Percentiles rank a stretch among this genome's conserved stretches.
Conservation (phyloP, 2,113 vertebrate species). For the Hemibagrus wyckioides region DNA sequence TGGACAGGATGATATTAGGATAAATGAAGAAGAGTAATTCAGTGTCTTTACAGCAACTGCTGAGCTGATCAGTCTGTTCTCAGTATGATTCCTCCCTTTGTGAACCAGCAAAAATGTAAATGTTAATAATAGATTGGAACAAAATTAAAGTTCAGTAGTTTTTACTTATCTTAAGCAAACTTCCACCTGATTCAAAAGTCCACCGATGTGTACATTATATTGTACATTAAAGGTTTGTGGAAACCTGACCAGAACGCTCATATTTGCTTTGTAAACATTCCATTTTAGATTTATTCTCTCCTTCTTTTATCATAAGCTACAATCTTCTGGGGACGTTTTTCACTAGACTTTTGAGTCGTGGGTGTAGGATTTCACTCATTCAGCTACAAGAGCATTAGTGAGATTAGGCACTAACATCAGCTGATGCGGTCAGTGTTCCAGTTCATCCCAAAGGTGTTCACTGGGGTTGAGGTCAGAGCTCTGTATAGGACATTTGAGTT, state of each 20-base stretch:
- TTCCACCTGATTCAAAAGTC: neutral
- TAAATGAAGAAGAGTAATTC: slow-evolving; percentile 31
- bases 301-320: neutral
- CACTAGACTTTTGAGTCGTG: neutral
- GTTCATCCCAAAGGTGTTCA: neutral
- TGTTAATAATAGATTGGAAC: neutral
- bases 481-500: neutral
- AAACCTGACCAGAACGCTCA: neutral
- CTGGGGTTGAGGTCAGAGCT: neutral
- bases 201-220: neutral
- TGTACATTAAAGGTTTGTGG: neutral
- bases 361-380: neutral
- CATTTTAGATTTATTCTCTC: neutral
- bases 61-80: neutral
- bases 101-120: slow-evolving; percentile 1
- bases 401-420: neutral
- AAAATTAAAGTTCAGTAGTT: neutral
- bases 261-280: neutral
- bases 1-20: slow-evolving; percentile 9
- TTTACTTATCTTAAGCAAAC: neutral
- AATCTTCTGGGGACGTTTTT: neutral
- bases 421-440: neutral
- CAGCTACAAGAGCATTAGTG: neutral
- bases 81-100: neutral
- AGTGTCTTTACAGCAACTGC: neutral